A percentile compares a stretch with the other conserved stretches of the same genome.
Conservation (phyloP, 2,888 invertebrate genomes). For the Volucella inanis region DNA sequence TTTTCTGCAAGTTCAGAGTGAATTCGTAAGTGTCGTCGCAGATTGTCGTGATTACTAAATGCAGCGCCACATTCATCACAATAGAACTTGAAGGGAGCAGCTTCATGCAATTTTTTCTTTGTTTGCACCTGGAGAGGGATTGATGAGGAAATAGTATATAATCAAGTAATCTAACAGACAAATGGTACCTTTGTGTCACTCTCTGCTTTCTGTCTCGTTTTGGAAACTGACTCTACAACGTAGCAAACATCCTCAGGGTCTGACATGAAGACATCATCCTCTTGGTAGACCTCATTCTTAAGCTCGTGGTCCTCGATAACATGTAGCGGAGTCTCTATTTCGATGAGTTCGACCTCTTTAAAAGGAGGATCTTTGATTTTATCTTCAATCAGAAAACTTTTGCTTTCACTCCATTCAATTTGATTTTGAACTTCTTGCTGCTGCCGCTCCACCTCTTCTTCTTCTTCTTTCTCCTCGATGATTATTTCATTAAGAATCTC, state of each 20-base stretch:
- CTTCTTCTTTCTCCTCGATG: slow-evolving; percentile 37
- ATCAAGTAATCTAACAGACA: background rate
- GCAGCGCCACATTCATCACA: slow-evolving; percentile 80
- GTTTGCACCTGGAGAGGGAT: slow-evolving; percentile 7
- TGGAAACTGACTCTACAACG: slow-evolving; percentile 12
- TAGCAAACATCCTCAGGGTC: background rate
- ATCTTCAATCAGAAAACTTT: background rate
- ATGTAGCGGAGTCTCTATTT: background rate
- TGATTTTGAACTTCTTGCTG: background rate
- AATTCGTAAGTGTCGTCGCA: slow-evolving; percentile 78
- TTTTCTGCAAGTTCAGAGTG: slow-evolving; percentile 63
- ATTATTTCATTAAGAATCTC: slow-evolving; percentile 56
- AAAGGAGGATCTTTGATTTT: background rate
- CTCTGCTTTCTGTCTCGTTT: background rate
- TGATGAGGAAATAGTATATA: background rate
- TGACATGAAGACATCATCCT: slow-evolving; percentile 24
- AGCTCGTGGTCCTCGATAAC: background rate
- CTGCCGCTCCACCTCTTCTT: background rate
- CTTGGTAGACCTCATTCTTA: background rate
- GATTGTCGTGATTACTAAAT: slow-evolving; percentile 78
- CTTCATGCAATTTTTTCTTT: slow-evolving; percentile 28
- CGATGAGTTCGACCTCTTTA: background rate
- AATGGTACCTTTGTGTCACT: background rate
- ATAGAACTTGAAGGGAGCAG: slow-evolving; percentile 60
- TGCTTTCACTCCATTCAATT: slow-evolving; percentile 1